phyloP scores from a whole-genome alignment of 2,888 invertebrate species.

The Drosophila borealis region DNA sequence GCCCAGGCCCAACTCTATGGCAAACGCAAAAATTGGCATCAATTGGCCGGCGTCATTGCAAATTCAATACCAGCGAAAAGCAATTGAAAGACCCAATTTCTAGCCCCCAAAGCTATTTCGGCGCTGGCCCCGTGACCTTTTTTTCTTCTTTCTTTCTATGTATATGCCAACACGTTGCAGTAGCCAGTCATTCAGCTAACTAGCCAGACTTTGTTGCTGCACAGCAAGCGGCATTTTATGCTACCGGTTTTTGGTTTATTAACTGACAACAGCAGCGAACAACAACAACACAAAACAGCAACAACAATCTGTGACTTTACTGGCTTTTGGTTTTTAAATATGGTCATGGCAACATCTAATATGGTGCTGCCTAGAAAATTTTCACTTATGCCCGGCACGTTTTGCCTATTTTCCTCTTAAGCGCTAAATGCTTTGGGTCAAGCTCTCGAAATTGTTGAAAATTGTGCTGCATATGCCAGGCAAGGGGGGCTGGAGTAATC shows the following conservation, averaged over 20 bases:
- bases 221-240: conserved; percentile 65
- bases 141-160: not conserved
- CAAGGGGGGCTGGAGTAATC: no score
- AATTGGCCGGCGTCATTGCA: conserved; percentile 22
- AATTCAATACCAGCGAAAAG: conserved; percentile 32
- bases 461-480: conserved; percentile 37
- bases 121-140: conserved; percentile 28
- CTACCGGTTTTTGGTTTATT: conserved; percentile 78
- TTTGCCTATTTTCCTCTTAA: conserved; percentile 73
- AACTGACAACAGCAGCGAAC: conserved; percentile 52
- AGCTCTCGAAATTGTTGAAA: conserved; percentile 60
- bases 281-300: conserved; percentile 25
- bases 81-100: conserved; percentile 13
- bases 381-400: conserved; percentile 77
- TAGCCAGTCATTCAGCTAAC: conserved; percentile 34
- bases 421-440: conserved; percentile 69
- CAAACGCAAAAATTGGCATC: conserved; percentile 34
- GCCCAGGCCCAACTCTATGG: no score
- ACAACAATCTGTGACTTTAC: conserved; percentile 62
- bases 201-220: conserved; percentile 39
- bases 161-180: conserved; percentile 24
- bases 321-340: conserved; percentile 61
- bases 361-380: conserved; percentile 66
- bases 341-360: conserved; percentile 65
- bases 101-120: conserved; percentile 20